phyloP scores from a whole-genome alignment of 2,113 vertebrate genomes.

The Saccopteryx bilineata region DNA sequence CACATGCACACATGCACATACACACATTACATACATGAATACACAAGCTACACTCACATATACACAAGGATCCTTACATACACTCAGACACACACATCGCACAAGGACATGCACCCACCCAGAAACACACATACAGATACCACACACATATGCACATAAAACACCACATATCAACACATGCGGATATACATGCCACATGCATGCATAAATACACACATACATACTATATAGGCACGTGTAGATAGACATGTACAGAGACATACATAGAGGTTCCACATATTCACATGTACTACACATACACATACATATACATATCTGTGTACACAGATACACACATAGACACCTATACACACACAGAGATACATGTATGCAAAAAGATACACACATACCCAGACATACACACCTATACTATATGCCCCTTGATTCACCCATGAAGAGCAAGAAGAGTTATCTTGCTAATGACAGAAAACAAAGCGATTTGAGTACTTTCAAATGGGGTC shows the following conservation, averaged over 20 bases:
- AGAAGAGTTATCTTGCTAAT: no score
- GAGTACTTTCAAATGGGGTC: background rate
- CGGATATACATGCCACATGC: background rate
- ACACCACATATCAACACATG: background rate
- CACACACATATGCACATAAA: background rate
- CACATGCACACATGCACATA: background rate
- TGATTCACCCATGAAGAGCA: background rate
- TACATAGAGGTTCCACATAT: no score
- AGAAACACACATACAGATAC: background rate
- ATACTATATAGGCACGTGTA: no score
- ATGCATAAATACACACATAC: background rate
- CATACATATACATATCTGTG: background rate
- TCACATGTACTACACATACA: no score
- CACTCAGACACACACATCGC: background rate
- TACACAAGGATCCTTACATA: background rate
- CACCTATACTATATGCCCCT: fast-evolving
- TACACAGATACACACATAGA: background rate
- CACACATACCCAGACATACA: background rate
- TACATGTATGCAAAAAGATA: background rate
- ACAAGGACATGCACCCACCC: background rate
- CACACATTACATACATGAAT: background rate
- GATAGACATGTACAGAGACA: no score
- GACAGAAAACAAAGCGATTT: background rate
- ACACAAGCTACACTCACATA: background rate
- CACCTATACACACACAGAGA: background rate